Evolutionary conservation across 2,797 vertebrate genomes (phyloP), one percentile per base, ranked within the genome.

Genomic region (Calcarius lapponicus): DNA sequence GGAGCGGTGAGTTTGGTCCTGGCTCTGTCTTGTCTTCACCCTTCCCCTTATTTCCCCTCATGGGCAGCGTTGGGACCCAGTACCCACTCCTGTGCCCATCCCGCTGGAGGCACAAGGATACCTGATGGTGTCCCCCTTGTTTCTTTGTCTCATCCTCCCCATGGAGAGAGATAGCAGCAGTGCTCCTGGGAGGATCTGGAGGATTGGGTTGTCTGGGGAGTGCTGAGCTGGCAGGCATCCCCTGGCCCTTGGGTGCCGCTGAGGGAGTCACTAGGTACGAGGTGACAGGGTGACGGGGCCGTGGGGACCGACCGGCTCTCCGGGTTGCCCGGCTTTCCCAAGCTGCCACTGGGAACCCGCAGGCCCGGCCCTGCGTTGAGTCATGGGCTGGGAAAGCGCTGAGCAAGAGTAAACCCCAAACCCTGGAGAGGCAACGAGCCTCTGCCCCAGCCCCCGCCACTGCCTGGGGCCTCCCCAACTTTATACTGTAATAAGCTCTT

Each of bases 401-500:
- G 74, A 90, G 74, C 38, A 76, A 65, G 40, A 88, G 43, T 25
- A 66, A 69, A 72, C 40, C 65, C 66, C 22, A 48, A 82, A 51
- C n/a, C 42, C 64, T 75, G 10, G 25, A 64, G 85, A 84, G 60
- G 73, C 47, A 48, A 9, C 1, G 2, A 84, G 80, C 47, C 58
- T 79, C 47, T 72, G 80, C 80, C 53, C 66, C 22, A 3, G 34
- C 45, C 73, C 51, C 66, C 9, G 47, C 60, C 40, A 54, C 40
- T 47, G 67, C 88, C 80, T 60, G 92, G 84, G n/a, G 93, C 93
- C 92, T 94, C 94, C 31, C 88, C 97, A 83, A 92, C 97, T 97
- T 98, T 97, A 97, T 98, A 98, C 97, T 98, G 97, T 98, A 97
- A 98, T 97, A 97, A 98, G 98, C 97, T 98, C 97, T 98, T 95